Evolutionary conservation across 1,140 invertebrate species (phyloP), one percentile per base, ranked within the genome.

Genomic region (Spodoptera litura): DNA sequence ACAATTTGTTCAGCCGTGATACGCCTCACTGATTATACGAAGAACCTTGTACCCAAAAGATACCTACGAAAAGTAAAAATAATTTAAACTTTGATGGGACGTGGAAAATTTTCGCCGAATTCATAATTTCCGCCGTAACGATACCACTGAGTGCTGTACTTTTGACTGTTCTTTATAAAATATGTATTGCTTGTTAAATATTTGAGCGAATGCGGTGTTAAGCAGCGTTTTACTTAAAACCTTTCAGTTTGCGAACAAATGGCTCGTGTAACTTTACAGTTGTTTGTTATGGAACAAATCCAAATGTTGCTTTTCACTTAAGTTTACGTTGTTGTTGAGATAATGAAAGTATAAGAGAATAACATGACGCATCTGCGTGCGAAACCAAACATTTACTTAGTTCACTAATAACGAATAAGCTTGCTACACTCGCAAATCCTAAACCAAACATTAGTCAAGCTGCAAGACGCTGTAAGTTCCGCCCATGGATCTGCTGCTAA

Each of bases 401-500:
- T 31, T 9, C 12, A 25, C 15, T 49, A 49, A 49, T 8, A 68
- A n/a, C 5, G 9, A 52, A 35, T 61, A 49, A 62, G 6, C 49
- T n/a, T 27, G 20, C 64, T 52, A 31, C 64, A 6, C 12, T 68
- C 11, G 44, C 49, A 75, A 62, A 83, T 78, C 78, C 58, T 49
- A 70, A 78, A 64, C 20, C 56, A 80, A 80, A 73, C 78, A 80
- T 53, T 51, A 68, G 31, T 53, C 35, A 68, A 52, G 64, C 59
- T 76, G 80, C 20, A 53, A 31, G 20, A 31, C 15, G 15, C 49
- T 53, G 38, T 81, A 81, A 83, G 70, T 58, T 56, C 9, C 31
- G n/a, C 62, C 1, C 79, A 75, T 58, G 90, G 91, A 91, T 85
- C 89, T 87, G 83, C 83, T 85, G 78, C 62, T 77, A 77, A 31